These are phyloP conservation scores for Silurus aristotelis DNA, from an alignment of 2,797 vertebrate genomes.

Conservation along the genomic window DNA sequence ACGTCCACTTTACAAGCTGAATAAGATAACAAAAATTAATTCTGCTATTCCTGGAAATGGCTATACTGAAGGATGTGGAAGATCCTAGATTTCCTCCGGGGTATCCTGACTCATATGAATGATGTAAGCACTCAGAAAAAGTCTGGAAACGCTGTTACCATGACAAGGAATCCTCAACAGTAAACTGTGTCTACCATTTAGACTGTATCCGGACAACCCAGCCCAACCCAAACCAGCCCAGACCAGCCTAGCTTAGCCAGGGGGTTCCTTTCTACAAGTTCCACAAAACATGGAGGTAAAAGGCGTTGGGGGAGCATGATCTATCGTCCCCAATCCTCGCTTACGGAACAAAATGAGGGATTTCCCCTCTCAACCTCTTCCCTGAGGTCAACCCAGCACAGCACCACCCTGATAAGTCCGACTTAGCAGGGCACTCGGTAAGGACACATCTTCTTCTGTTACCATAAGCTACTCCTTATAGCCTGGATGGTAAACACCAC, in stretches of 20 bases:
- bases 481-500: slow-evolving; percentile 65
- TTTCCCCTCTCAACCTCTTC: slow-evolving; percentile 71
- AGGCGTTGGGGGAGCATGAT: slow-evolving; percentile 57
- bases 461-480: slow-evolving; percentile 73
- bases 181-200: slow-evolving; percentile 26
- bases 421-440: slow-evolving; percentile 82
- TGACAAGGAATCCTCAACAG: slow-evolving; percentile 36
- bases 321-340: slow-evolving; percentile 56
- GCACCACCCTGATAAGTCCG: slow-evolving; percentile 78
- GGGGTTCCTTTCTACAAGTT: slow-evolving; percentile 56
- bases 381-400: slow-evolving; percentile 77
- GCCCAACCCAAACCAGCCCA: slow-evolving; percentile 25
- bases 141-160: slow-evolving; percentile 25
- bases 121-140: slow-evolving; percentile 41
- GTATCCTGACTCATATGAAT: slow-evolving; percentile 46
- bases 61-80: slow-evolving; percentile 44
- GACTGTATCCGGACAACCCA: slow-evolving; percentile 18
- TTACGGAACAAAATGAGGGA: slow-evolving; percentile 69
- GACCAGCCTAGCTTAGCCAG: slow-evolving; percentile 17
- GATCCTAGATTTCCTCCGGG: slow-evolving; percentile 36
- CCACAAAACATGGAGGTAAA: slow-evolving; percentile 60
- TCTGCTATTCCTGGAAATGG: slow-evolving; percentile 15
- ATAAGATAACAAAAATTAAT: background rate
- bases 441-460: slow-evolving; percentile 79
- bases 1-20: background rate